phyloP scores from a whole-genome alignment of 2,888 invertebrate genomes.

The Xestia xanthographa region DNA sequence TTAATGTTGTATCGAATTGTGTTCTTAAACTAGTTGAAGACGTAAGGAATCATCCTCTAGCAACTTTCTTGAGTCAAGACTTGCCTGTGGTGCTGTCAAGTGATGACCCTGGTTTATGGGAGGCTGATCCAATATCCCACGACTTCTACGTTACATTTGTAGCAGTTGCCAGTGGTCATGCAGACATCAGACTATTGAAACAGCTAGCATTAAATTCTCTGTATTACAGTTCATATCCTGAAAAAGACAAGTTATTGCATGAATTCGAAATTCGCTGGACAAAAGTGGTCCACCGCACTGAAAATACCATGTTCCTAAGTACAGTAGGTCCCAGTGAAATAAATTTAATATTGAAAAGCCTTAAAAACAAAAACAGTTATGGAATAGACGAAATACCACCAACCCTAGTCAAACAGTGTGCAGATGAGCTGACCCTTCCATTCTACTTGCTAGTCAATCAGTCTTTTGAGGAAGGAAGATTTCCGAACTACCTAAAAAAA shows the following conservation, averaged over 20 bases:
- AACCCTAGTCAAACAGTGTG: too few species aligned
- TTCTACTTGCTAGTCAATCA: too few species aligned
- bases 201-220: conserved; percentile 94
- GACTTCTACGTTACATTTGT: conserved; percentile 94
- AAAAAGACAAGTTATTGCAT: conserved; percentile 80
- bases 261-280: conserved; percentile 86
- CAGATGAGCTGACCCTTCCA: too few species aligned
- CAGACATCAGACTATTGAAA: conserved; percentile 93
- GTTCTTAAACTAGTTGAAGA: conserved; percentile 93
- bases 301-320: too few species aligned
- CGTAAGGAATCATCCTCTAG: conserved; percentile 94
- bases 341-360: too few species aligned
- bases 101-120: conserved; percentile 95
- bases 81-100: conserved; percentile 94
- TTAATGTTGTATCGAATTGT: conserved; percentile 95
- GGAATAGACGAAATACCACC: too few species aligned
- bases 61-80: conserved; percentile 91
- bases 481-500: too few species aligned
- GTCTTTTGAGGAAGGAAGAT: too few species aligned
- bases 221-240: conserved; percentile 91
- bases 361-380: too few species aligned
- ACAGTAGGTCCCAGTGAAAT: too few species aligned
- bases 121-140: conserved; percentile 92
- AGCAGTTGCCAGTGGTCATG: conserved; percentile 92
- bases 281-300: too few species aligned